Evolutionary conservation across 2,797 vertebrate genomes (phyloP).

Genomic region (Clarias pachynema): DNA sequence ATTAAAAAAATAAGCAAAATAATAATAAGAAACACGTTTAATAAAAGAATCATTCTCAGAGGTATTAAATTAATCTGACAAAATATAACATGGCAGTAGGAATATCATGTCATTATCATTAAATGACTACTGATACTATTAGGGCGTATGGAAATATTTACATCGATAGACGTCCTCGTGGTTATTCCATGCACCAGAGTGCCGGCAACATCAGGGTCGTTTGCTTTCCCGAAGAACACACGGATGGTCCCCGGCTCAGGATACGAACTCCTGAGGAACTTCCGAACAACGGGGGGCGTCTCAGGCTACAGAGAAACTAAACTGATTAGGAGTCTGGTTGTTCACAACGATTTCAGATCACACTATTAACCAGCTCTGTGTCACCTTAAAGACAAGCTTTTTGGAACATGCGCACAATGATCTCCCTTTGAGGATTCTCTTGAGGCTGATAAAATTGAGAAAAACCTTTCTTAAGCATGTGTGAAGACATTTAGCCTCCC

Average conservation of each 20-base stretch:
- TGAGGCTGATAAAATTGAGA: background rate
- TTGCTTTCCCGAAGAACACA: slow-evolving; percentile 79
- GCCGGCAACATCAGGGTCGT: slow-evolving; percentile 78
- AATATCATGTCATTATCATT: background rate
- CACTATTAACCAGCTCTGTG: background rate
- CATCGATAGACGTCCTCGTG: slow-evolving; percentile 63
- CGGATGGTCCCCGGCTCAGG: slow-evolving; percentile 75
- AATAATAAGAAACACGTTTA: background rate
- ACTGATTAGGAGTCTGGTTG: background rate
- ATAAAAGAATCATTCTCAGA: background rate
- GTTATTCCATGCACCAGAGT: slow-evolving; percentile 77
- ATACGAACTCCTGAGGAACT: slow-evolving; percentile 74
- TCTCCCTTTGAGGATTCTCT: background rate
- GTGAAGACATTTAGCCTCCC: background rate
- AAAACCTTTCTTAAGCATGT: background rate
- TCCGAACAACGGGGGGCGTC: slow-evolving; percentile 77
- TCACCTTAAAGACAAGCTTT: background rate
- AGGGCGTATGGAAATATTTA: slow-evolving; percentile 54
- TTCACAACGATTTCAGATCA: background rate
- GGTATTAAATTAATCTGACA: background rate
- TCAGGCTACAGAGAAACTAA: slow-evolving; percentile 65
- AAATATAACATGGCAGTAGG: background rate
- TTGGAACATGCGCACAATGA: no score
- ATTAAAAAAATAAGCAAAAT: background rate
- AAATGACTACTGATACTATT: background rate